Conservation (phyloP, 2,888 invertebrate species). For the Lagria hirta region DNA sequence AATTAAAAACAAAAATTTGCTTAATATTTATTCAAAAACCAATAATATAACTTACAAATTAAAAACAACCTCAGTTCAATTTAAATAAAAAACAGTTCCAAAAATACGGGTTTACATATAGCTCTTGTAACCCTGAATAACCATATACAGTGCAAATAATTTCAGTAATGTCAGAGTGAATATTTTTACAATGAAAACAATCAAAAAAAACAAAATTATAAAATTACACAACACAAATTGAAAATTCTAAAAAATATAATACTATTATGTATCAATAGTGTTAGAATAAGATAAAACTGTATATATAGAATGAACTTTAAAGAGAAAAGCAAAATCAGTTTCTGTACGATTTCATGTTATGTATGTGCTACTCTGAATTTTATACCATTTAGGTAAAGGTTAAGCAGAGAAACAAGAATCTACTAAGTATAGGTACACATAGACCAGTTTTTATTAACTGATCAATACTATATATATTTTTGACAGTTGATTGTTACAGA, state of each 20-base stretch:
- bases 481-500: slow-evolving; percentile 48
- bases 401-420: slow-evolving; percentile 55
- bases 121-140: slow-evolving; percentile 62
- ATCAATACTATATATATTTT: slow-evolving; percentile 26
- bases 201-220: too few species aligned
- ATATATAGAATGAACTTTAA: slow-evolving; percentile 37
- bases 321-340: slow-evolving; percentile 29
- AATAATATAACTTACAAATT: slow-evolving; percentile 55
- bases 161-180: slow-evolving; percentile 38
- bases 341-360: too few species aligned
- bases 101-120: slow-evolving; percentile 55
- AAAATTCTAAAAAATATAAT: too few species aligned
- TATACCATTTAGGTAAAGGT: slow-evolving; percentile 41
- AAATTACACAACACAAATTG: too few species aligned
- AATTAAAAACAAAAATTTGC: slow-evolving; percentile 9
- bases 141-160: slow-evolving; percentile 41
- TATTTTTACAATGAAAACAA: slow-evolving; percentile 37
- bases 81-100: slow-evolving; percentile 56
- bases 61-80: slow-evolving; percentile 56
- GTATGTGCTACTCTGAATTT: slow-evolving; percentile 26
- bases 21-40: slow-evolving; percentile 55
- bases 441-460: slow-evolving; percentile 22
- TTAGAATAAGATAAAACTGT: slow-evolving; percentile 39
- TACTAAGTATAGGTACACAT: slow-evolving; percentile 44
- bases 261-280: too few species aligned